Conservation (phyloP, 1,140 invertebrate genomes). For the Drosophila sechellia region DNA sequence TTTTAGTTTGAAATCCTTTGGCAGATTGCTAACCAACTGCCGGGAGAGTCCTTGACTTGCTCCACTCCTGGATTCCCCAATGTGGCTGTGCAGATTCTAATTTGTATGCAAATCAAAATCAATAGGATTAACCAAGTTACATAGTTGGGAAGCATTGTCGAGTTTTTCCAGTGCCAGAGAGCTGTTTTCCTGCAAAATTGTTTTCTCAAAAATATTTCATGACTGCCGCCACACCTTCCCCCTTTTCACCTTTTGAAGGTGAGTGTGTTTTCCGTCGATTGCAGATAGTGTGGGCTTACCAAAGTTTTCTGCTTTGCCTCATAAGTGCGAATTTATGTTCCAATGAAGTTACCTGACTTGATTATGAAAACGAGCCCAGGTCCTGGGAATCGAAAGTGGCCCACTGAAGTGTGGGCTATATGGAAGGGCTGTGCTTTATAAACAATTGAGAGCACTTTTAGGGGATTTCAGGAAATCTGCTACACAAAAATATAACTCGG, state of each 20-base stretch:
- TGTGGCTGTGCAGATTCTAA: constrained; percentile 61
- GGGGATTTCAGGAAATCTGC: neutral
- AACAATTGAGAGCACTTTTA: constrained; percentile 2
- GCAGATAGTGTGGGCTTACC: constrained; percentile 58
- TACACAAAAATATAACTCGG: neutral
- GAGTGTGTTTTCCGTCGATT: constrained; percentile 13
- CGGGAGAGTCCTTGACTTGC: constrained; percentile 11
- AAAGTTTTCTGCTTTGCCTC: constrained; percentile 59
- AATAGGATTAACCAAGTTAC: constrained; percentile 81
- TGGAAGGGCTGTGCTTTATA: neutral
- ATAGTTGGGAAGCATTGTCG: constrained; percentile 54
- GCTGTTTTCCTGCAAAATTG: constrained; percentile 56
- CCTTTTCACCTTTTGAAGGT: neutral
- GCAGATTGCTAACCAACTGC: constrained; percentile 57
- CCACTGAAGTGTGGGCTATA: neutral
- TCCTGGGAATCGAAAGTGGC: neutral
- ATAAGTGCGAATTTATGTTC: constrained; percentile 64
- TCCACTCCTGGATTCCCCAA: neutral
- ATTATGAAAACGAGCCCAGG: constrained; percentile 20
- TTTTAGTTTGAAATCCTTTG: constrained; percentile 66
- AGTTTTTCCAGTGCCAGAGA: constrained; percentile 34
- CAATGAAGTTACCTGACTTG: constrained; percentile 36
- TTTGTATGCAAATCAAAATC: constrained; percentile 83
- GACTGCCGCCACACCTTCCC: constrained; percentile 8
- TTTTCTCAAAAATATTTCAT: constrained; percentile 77